These are phyloP conservation scores for Hycleus cichorii DNA, from an alignment of 1,140 invertebrate genomes.

Conservation along the genomic window DNA sequence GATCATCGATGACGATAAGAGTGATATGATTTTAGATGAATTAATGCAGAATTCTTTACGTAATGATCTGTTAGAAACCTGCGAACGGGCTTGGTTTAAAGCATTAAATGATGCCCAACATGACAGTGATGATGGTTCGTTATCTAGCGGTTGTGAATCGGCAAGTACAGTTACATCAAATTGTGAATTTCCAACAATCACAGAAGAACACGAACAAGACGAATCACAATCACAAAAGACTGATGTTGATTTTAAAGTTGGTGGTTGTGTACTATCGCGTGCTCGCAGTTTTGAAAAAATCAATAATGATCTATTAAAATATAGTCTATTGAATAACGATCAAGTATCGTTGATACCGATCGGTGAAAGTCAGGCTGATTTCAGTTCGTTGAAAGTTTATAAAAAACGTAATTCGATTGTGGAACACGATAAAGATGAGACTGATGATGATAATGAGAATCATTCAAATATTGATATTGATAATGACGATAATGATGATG, in stretches of 20 bases:
- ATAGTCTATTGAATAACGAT: constrained; percentile 27
- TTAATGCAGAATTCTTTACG: constrained; percentile 27
- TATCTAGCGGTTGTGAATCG: constrained; percentile 70
- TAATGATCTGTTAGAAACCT: constrained; percentile 32
- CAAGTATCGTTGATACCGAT: constrained; percentile 39
- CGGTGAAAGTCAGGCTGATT: constrained; percentile 35
- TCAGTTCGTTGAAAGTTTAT: constrained; percentile 40
- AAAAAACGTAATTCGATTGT: constrained; percentile 22
- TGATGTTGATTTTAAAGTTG: constrained; percentile 38
- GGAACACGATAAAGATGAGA: neutral
- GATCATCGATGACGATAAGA: constrained; percentile 21
- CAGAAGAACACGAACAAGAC: constrained; percentile 35
- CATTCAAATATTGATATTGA: constrained; percentile 45
- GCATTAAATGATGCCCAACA: constrained; percentile 26
- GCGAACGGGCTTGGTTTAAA: constrained; percentile 31
- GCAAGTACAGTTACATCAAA: constrained; percentile 60
- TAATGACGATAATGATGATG: constrained; percentile 15
- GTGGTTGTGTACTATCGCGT: constrained; percentile 31
- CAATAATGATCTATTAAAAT: constrained; percentile 25
- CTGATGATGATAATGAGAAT: constrained; percentile 40
- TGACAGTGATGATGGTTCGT: constrained; percentile 65
- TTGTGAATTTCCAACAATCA: constrained; percentile 36
- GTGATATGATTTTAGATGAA: constrained; percentile 30
- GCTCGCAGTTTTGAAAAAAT: constrained; percentile 29
- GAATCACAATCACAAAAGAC: constrained; percentile 35